Evolutionary conservation across 1,140 invertebrate genomes (phyloP).

Genomic region (Drosophila ercepeae): DNA sequence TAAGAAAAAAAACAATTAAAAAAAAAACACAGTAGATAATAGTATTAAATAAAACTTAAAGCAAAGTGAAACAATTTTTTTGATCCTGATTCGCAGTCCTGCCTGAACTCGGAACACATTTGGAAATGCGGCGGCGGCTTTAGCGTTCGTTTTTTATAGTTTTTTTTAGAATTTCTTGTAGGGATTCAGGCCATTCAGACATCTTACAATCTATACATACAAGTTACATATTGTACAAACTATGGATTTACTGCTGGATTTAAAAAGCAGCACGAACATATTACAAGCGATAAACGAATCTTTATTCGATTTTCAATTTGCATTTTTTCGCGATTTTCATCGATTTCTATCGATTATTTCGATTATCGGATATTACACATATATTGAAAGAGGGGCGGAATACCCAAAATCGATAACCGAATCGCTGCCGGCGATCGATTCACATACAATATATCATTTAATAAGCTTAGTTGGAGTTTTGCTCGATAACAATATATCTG

Average conservation of each 20-base stretch:
- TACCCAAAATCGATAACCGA: too few species aligned
- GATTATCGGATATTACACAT: constrained; percentile 15
- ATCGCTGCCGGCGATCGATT: neutral
- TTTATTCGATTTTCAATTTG: constrained; percentile 6
- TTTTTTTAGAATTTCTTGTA: neutral
- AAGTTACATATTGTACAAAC: constrained; percentile 49
- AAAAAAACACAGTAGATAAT: constrained; percentile 11
- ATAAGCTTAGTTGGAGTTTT: constrained; percentile 47
- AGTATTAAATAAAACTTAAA: constrained; percentile 15
- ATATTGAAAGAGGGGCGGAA: neutral
- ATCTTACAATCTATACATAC: constrained; percentile 40
- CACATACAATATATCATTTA: constrained; percentile 19
- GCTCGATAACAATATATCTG: constrained; percentile 17
- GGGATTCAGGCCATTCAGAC: constrained; percentile 8
- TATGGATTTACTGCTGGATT: constrained; percentile 26
- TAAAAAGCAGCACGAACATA: constrained; percentile 16
- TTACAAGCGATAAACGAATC: constrained; percentile 20
- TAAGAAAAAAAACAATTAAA: constrained; percentile 25
- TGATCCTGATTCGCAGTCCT: constrained; percentile 1
- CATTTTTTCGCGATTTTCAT: neutral
- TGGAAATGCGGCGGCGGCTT: constrained; percentile 29
- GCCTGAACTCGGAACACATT: constrained; percentile 37
- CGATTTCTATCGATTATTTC: neutral
- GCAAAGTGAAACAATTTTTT: constrained; percentile 11
- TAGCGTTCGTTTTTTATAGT: neutral